These are phyloP conservation scores for Danio jaintianensis DNA, from an alignment of 2,797 vertebrate genomes.

Conservation along the genomic window DNA sequence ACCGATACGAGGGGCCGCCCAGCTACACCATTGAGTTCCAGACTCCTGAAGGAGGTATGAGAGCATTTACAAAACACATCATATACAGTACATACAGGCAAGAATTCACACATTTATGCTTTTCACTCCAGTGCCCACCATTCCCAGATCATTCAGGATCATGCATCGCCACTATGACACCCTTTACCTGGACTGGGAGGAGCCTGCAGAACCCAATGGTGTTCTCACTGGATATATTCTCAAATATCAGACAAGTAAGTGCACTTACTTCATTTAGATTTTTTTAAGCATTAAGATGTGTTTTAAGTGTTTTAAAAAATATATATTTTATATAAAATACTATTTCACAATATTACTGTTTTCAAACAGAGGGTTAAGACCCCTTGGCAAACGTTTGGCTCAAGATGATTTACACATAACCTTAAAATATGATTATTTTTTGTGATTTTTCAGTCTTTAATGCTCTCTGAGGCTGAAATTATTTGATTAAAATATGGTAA, in stretches of 20 bases:
- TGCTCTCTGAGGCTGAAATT: background rate
- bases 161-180: slow-evolving; percentile 92
- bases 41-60: slow-evolving; percentile 93
- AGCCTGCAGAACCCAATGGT: slow-evolving; percentile 93
- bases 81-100: background rate
- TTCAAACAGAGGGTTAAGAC: too few species aligned
- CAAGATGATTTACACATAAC: too few species aligned
- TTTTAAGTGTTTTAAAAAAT: background rate
- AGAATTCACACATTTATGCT: background rate
- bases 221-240: slow-evolving; percentile 91
- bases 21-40: slow-evolving; percentile 91
- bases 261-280: background rate
- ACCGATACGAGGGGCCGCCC: slow-evolving; percentile 89
- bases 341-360: too few species aligned
- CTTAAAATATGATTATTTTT: too few species aligned
- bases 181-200: slow-evolving; percentile 93
- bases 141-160: slow-evolving; percentile 90
- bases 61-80: background rate
- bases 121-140: slow-evolving; percentile 85
- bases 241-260: slow-evolving; percentile 87
- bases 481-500: background rate
- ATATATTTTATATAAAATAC: too few species aligned
- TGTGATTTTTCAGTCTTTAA: background rate
- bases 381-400: too few species aligned
- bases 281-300: background rate